Conservation (phyloP, 2,888 invertebrate species). For the Noctua janthe region DNA sequence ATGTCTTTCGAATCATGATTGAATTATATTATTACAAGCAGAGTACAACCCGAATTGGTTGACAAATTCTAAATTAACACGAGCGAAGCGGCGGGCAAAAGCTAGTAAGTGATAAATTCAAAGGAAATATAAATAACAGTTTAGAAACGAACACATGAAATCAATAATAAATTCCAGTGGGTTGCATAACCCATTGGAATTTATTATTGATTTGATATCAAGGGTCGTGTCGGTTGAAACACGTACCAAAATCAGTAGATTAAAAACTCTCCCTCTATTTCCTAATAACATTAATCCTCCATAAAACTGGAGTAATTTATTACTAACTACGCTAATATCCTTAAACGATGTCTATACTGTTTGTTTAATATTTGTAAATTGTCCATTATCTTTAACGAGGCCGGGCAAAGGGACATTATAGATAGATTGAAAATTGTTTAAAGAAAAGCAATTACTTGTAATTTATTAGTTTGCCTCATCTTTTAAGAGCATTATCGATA, state of each 20-base stretch:
- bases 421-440: conserved; percentile 28
- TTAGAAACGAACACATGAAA: neutral
- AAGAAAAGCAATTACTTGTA: conserved; percentile 39
- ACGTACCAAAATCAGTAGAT: neutral
- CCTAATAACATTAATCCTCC: neutral
- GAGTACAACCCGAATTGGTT: no score
- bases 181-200: no score
- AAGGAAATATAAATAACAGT: neutral
- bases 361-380: conserved; percentile 49
- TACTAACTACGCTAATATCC: conserved; percentile 14
- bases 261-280: neutral
- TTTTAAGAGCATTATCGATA: conserved; percentile 25
- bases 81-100: no score
- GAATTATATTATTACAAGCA: no score
- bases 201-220: neutral
- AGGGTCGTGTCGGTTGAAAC: neutral
- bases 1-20: no score
- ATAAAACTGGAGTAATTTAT: neutral
- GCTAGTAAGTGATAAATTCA: neutral
- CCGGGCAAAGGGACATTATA: conserved; percentile 5
- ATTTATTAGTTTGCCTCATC: conserved; percentile 42
- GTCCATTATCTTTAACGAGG: conserved; percentile 30
- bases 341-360: conserved; percentile 26
- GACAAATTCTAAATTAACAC: no score
- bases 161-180: no score